These are phyloP conservation scores for Agrotis exclamationis DNA, from an alignment of 2,888 invertebrate species.

Conservation along the genomic window DNA sequence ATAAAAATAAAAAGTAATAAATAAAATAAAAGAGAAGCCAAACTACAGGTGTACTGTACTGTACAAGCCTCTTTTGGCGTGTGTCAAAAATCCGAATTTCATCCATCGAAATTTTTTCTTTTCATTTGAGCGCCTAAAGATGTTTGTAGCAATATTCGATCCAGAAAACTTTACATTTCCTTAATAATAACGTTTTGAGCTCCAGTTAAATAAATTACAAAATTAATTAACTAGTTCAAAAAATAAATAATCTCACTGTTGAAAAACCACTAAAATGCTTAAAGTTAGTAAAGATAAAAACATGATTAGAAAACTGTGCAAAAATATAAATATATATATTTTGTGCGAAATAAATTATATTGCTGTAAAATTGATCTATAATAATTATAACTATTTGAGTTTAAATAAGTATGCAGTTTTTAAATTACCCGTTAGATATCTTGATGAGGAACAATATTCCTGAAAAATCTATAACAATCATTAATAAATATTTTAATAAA, in stretches of 20 bases:
- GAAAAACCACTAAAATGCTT: constrained; percentile 35
- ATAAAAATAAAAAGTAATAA: too few relatives aligned
- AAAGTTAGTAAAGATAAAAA: constrained; percentile 24
- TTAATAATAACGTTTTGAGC: constrained; percentile 1
- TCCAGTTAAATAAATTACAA: constrained; percentile 15
- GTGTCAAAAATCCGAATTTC: neutral
- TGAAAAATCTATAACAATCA: neutral
- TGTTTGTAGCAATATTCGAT: neutral
- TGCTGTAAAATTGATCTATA: neutral
- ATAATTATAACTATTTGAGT: constrained; percentile 3
- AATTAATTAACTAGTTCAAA: constrained; percentile 19
- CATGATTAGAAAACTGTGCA: constrained; percentile 14
- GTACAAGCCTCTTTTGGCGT: neutral
- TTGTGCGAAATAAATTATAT: constrained; percentile 33
- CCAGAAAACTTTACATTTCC: neutral
- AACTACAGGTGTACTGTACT: neutral
- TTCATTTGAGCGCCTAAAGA: neutral
- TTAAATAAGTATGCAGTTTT: neutral
- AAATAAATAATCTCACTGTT: constrained; percentile 60
- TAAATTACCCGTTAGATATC: constrained; percentile 22
- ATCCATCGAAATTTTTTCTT: neutral
- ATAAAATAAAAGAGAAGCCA: too few relatives aligned
- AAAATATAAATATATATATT: neutral
- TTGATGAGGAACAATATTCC: neutral
- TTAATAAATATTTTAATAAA: constrained; percentile 12